Percentiles rank a stretch among this genome's conserved stretches.
phyloP scores from a whole-genome alignment of 2,113 vertebrate genomes.

The rat (Rattus norvegicus) region DNA sequence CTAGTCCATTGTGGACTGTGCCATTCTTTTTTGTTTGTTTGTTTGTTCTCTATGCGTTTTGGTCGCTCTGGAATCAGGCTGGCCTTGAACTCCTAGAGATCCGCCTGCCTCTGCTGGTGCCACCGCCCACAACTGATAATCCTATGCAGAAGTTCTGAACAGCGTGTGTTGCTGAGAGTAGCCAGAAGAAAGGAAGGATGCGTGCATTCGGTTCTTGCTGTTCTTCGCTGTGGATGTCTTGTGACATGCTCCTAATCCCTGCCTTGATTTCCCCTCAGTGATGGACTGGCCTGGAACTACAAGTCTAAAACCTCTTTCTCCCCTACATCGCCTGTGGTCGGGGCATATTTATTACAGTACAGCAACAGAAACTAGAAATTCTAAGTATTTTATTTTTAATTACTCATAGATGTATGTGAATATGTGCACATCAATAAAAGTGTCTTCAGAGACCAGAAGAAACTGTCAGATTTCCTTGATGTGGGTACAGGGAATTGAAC shows the following conservation, averaged over 20 bases:
- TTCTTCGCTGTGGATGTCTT: not conserved
- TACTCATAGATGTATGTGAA: not conserved
- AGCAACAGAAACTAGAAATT: not conserved
- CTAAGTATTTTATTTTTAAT: not conserved
- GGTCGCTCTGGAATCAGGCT: not conserved
- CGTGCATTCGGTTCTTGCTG: not conserved
- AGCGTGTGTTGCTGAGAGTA: not conserved
- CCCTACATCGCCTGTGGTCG: not conserved
- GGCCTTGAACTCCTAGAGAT: not conserved
- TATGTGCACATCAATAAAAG: not conserved
- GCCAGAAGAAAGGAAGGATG: not conserved
- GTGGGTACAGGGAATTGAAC: not conserved
- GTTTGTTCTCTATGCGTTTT: not conserved
- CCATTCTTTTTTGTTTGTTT: not conserved
- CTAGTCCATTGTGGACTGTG: too few relatives aligned
- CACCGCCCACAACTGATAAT: too few relatives aligned
- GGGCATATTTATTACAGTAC: not conserved
- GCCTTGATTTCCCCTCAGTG: not conserved
- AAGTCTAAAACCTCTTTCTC: not conserved
- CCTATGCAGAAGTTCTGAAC: not conserved
- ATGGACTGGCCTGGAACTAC: not conserved
- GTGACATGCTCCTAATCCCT: not conserved
- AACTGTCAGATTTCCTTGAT: not conserved
- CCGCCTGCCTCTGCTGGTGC: not conserved
- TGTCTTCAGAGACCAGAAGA: not conserved